Conservation (phyloP, 2,113 vertebrate genomes). For the Anolis carolinensis region DNA sequence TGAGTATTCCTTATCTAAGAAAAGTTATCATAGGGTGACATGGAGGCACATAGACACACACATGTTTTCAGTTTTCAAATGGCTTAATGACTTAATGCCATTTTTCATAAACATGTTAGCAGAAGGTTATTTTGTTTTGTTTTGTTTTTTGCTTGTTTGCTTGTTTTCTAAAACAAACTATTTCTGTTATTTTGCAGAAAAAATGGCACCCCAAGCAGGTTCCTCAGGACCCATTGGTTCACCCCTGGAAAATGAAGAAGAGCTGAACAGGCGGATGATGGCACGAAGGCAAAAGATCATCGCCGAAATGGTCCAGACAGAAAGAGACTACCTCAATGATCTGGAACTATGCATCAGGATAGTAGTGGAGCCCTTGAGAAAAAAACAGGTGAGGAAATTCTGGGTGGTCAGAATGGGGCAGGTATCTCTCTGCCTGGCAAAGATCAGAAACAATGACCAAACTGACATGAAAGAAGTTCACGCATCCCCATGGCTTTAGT, state of each 20-base stretch:
- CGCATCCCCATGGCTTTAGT: not conserved
- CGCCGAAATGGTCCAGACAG: conserved; percentile 89
- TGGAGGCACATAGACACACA: too few species aligned
- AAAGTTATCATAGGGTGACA: too few species aligned
- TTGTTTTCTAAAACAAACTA: not conserved
- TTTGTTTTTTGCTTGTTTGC: not conserved
- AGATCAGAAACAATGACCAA: not conserved
- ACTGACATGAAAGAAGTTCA: not conserved
- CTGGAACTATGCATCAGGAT: conserved; percentile 89
- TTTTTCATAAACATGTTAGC: too few species aligned
- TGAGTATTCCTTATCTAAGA: too few species aligned
- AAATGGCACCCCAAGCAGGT: conserved; percentile 82
- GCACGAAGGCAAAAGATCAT: conserved; percentile 88
- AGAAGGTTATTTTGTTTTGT: too few species aligned
- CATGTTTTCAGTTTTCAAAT: too few species aligned
- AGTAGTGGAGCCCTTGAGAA: conserved; percentile 88
- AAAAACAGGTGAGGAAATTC: conserved; percentile 78
- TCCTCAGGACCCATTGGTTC: conserved; percentile 63
- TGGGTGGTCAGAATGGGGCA: not conserved
- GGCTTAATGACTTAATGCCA: too few species aligned
- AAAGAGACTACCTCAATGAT: conserved; percentile 86
- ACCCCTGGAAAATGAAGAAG: conserved; percentile 78
- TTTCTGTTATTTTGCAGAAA: conserved; percentile 78
- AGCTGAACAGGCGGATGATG: conserved; percentile 82
- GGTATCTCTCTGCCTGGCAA: not conserved